A percentile compares a stretch with the other conserved stretches of the same genome.
Evolutionary conservation across 2,797 vertebrate species (phyloP).

Genomic region (Leucoraja ocellata): DNA sequence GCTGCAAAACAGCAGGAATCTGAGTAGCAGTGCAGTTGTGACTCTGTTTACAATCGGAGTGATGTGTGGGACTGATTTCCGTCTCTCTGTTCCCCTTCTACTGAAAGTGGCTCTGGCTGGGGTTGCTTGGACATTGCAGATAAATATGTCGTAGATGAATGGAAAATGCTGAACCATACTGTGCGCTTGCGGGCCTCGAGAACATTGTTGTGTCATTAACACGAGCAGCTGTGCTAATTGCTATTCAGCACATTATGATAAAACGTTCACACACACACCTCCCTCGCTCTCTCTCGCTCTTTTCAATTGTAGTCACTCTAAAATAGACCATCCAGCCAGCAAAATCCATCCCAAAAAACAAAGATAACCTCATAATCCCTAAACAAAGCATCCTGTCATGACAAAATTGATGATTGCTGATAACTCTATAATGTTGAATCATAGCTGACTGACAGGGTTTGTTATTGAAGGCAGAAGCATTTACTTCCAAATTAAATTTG

Average conservation of each 20-base stretch:
- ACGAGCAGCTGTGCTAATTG: neutral
- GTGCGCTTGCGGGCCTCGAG: neutral
- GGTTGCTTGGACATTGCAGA: neutral
- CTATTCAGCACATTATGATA: conserved; percentile 10
- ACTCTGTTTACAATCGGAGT: neutral
- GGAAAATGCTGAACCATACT: neutral
- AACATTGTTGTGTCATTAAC: neutral
- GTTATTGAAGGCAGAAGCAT: neutral
- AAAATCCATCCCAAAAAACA: conserved; percentile 17
- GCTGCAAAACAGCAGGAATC: neutral
- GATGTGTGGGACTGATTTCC: neutral
- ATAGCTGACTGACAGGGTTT: neutral
- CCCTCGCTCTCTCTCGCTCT: neutral
- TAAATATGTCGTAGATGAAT: neutral
- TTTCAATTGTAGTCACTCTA: neutral
- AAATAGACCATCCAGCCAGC: neutral
- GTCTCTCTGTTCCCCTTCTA: neutral
- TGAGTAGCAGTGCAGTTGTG: neutral
- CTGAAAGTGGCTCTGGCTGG: neutral
- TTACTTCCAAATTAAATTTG: neutral
- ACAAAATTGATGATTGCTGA: neutral
- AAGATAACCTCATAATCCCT: conserved; percentile 29
- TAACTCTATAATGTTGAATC: conserved; percentile 6
- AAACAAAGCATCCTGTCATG: neutral
- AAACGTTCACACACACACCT: neutral